Conservation (phyloP, 2,113 vertebrate species). For the Australoheros scitulus region DNA sequence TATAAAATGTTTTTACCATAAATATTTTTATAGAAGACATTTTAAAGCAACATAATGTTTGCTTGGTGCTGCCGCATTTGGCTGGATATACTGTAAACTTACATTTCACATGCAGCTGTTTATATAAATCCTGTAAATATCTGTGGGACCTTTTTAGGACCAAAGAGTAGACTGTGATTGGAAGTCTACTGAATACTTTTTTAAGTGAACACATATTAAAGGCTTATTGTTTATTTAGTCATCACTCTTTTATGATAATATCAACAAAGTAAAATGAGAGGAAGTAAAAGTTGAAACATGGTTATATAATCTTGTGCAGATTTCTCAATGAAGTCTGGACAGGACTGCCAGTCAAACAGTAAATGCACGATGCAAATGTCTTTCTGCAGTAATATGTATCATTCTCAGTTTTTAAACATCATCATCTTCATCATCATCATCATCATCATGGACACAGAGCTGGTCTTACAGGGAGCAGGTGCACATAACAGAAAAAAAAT, state of each 20-base stretch:
- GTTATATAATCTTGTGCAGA: not conserved
- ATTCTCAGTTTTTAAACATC: not conserved
- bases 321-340: not conserved
- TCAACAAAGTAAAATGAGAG: not conserved
- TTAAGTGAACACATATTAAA: not conserved
- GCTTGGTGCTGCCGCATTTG: not conserved
- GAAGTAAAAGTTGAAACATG: not conserved
- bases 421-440: conserved; percentile 18
- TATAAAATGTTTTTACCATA: not conserved
- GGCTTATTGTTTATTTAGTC: not conserved
- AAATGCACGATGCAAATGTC: not conserved
- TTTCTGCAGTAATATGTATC: not conserved
- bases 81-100: not conserved
- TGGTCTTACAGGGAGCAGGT: conserved; percentile 20
- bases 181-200: not conserved
- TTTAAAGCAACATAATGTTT: not conserved
- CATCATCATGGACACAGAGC: not conserved
- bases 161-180: not conserved
- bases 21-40: not conserved
- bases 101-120: not conserved
- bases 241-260: not conserved
- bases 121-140: not conserved
- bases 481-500: conserved; percentile 29
- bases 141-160: not conserved
- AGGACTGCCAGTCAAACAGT: not conserved